Conservation (phyloP, 2,113 vertebrate genomes). For the Phodopus roborovskii region DNA sequence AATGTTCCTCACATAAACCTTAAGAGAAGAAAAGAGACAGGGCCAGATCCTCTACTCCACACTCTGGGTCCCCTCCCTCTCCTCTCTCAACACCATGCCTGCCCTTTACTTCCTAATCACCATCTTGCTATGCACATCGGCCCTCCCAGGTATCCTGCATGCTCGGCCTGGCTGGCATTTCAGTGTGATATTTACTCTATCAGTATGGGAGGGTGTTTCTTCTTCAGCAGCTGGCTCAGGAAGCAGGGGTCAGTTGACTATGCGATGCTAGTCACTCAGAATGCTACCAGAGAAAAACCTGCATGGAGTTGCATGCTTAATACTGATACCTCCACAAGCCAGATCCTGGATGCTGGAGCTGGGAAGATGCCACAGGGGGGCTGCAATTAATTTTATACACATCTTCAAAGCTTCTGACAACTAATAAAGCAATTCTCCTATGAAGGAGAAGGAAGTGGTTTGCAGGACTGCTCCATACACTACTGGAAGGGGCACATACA, state of each 20-base stretch:
- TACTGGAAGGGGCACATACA: rapidly evolving
- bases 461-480: not conserved
- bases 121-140: not conserved
- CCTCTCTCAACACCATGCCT: rapidly evolving
- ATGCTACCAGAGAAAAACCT: not conserved
- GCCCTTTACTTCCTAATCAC: not conserved
- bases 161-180: not conserved
- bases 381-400: not conserved
- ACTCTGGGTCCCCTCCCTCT: no score
- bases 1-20: not conserved
- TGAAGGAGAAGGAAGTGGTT: not conserved
- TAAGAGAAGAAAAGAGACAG: not conserved
- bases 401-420: not conserved
- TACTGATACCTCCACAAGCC: not conserved
- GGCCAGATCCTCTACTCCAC: not conserved
- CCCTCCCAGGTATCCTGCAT: not conserved
- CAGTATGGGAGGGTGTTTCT: not conserved
- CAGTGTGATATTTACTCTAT: not conserved
- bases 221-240: not conserved
- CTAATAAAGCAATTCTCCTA: not conserved
- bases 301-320: not conserved
- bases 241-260: not conserved
- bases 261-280: not conserved
- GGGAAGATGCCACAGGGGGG: not conserved
- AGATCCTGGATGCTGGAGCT: rapidly evolving